These are phyloP conservation scores for Ophion costatus DNA, from an alignment of 2,888 invertebrate genomes.

Conservation along the genomic window DNA sequence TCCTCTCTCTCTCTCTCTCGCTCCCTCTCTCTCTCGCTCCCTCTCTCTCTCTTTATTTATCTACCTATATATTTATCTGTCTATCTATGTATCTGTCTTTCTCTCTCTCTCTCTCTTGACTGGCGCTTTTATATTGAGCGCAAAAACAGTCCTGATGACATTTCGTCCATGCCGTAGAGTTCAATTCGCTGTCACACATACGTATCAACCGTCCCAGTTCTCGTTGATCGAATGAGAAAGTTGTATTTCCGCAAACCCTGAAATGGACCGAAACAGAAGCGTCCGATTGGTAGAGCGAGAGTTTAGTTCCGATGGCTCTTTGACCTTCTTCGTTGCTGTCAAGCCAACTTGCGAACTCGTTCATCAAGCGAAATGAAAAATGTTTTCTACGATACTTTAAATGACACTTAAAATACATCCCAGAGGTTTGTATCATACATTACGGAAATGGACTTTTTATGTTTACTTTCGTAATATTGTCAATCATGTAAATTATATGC, in stretches of 20 bases:
- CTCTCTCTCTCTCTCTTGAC: not conserved
- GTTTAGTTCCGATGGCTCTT: conserved; percentile 26
- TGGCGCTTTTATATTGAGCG: not conserved
- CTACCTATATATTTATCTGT: too few species aligned
- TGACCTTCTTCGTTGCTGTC: conserved; percentile 25
- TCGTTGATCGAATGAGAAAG: not conserved
- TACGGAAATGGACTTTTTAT: too few species aligned
- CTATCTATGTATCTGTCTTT: too few species aligned
- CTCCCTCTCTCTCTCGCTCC: too few species aligned
- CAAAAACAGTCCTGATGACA: conserved; percentile 7
- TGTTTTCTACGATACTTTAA: not conserved
- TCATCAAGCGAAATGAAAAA: not conserved
- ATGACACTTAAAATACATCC: not conserved
- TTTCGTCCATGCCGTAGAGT: not conserved
- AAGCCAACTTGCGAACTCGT: conserved; percentile 6
- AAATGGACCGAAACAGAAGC: conserved; percentile 10
- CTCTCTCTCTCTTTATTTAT: too few species aligned
- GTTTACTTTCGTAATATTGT: too few species aligned
- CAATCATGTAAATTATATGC: too few species aligned
- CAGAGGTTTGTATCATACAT: not conserved
- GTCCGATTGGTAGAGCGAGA: conserved; percentile 13
- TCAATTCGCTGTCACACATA: conserved; percentile 21
- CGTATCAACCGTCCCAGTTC: conserved; percentile 10
- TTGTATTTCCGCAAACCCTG: not conserved
- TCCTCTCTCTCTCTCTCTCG: too few species aligned